These are phyloP conservation scores for Anableps anableps DNA, from an alignment of 2,797 vertebrate genomes.

Conservation along the genomic window DNA sequence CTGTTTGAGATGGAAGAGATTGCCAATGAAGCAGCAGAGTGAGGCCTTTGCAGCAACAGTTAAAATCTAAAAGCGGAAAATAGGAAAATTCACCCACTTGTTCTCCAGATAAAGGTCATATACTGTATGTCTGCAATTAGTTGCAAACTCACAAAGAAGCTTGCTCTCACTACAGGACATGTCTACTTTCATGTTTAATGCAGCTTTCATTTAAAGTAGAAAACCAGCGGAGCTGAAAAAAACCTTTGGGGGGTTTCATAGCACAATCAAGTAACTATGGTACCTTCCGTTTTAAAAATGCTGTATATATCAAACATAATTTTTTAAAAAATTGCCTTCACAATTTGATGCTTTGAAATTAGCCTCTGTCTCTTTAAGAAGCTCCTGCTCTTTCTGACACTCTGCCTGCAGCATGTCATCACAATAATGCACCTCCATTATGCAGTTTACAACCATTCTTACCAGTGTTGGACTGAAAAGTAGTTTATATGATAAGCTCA, in stretches of 20 bases:
- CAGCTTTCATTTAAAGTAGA: slow-evolving; percentile 11
- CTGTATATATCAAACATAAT: too few relatives aligned
- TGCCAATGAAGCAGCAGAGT: slow-evolving; percentile 15
- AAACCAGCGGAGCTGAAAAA: slow-evolving; percentile 3
- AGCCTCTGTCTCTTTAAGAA: too few relatives aligned
- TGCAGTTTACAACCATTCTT: too few relatives aligned
- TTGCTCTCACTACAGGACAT: neutral
- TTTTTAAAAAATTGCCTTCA: too few relatives aligned
- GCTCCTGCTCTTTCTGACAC: too few relatives aligned
- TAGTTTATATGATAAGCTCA: too few relatives aligned
- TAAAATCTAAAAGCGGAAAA: slow-evolving; percentile 6
- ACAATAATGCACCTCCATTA: too few relatives aligned
- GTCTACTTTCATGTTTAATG: slow-evolving; percentile 3
- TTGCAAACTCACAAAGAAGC: neutral
- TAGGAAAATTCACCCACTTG: neutral
- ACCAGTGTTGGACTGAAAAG: too few relatives aligned
- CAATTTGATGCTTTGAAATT: too few relatives aligned
- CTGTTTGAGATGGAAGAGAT: slow-evolving; percentile 10
- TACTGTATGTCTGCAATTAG: slow-evolving; percentile 2
- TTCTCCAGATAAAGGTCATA: slow-evolving; percentile 24
- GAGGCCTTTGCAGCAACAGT: neutral
- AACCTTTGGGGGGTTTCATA: slow-evolving; percentile 3
- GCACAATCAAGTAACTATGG: too few relatives aligned
- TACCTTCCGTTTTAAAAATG: too few relatives aligned
- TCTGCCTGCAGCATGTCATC: too few relatives aligned